Evolutionary conservation across 1,140 invertebrate species (phyloP).

Genomic region (Phortica variegata): DNA sequence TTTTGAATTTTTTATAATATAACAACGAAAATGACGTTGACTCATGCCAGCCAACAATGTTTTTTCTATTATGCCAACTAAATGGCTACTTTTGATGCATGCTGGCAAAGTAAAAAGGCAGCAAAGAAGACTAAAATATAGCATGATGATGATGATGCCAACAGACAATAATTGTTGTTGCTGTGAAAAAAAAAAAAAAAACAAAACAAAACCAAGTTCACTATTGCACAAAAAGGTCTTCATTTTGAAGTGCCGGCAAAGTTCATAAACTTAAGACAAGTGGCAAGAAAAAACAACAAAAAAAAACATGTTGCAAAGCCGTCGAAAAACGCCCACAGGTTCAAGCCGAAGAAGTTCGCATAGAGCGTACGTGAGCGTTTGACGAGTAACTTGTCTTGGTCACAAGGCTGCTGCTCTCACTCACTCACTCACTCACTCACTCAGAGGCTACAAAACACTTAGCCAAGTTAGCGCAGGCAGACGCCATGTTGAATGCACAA

Average conservation of each 20-base stretch:
- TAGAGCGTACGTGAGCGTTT: neutral
- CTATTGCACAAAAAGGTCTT: too few relatives aligned
- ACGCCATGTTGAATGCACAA: constrained; percentile 35
- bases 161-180: constrained; percentile 36
- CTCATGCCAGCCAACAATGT: too few relatives aligned
- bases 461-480: too few relatives aligned
- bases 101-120: too few relatives aligned
- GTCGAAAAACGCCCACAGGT: constrained; percentile 51
- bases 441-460: too few relatives aligned
- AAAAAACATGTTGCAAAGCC: too few relatives aligned
- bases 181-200: constrained; percentile 2
- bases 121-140: constrained; percentile 23
- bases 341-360: constrained; percentile 19
- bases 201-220: too few relatives aligned
- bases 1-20: neutral
- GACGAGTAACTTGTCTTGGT: neutral
- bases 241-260: constrained; percentile 20
- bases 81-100: neutral
- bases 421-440: neutral
- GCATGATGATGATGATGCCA: constrained; percentile 5
- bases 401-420: neutral
- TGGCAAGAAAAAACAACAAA: too few relatives aligned
- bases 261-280: constrained; percentile 44
- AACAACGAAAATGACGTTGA: neutral
- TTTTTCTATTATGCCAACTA: constrained; percentile 18